Evolutionary conservation across 2,797 vertebrate species (phyloP), one percentile per base, ranked within the genome.

Genomic region (Danio albolineatus): DNA sequence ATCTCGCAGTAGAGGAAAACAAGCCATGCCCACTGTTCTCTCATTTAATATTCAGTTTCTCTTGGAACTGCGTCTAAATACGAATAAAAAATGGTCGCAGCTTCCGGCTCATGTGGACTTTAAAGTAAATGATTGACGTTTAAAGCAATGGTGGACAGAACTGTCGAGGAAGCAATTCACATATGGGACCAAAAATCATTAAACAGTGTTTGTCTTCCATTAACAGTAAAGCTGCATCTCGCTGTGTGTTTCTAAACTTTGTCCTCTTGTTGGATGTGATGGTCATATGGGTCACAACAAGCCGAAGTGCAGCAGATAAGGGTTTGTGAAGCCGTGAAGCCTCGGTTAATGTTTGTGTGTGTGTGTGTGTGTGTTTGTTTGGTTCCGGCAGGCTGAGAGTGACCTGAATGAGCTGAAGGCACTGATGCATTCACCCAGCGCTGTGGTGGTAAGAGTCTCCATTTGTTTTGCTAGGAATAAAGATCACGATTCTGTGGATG

Each of bases 341-440:
- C 60, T 59, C 64, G 16, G 77, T 36, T 56, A 61, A 41, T 57
- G 62, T 17, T 12, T 73, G 62, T 17, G 12, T 73, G 2, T 38
- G 65, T 48, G 53, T n/a, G 10, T 14, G 64, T n/a, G 43, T 49
- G n/a, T n/a, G 28, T 64, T 43, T 48, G 2, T 13, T 6, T 6
- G 51, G 79, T 82, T 86, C 10, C 61, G 44, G 57, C 89, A 99
- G 97, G 97, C 97, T 89, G 97, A 99, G 92, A 98, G 96, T 88
- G 97, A 99, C 89, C 93, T 99, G 89, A 99, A 98, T 89, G 97
- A 99, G 91, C 93, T 99, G 88, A 98, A 98, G 94, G 95, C 96
- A 81, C 91, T 98, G 93, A 97, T 99, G 95, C 97, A 97, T 93
- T 98, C 96, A 92, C 96, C 97, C 83, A 95, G 96, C 90, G 96